Percentiles rank a stretch among this genome's conserved stretches.
Evolutionary conservation across 2,113 vertebrate species (phyloP).

Genomic region (Etia nguti): DNA sequence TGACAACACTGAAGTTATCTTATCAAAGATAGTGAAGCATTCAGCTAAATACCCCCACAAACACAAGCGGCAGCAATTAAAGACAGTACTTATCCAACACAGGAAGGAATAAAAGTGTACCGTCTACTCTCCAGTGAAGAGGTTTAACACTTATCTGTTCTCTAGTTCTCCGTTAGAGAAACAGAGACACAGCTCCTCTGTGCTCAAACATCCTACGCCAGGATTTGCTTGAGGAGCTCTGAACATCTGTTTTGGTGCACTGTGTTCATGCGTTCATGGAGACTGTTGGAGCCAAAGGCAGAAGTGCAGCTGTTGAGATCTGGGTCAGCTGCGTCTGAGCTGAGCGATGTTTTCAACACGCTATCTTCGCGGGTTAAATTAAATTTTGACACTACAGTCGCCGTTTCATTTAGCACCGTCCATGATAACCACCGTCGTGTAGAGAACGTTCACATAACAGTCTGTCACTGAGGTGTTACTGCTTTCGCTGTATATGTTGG

Average conservation of each 20-base stretch:
- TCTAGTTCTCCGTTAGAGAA: background rate
- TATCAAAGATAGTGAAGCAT: slow-evolving; percentile 16
- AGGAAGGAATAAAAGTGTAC: background rate
- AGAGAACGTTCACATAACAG: background rate
- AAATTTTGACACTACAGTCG: background rate
- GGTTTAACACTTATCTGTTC: background rate
- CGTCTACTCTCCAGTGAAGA: background rate
- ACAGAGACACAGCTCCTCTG: background rate
- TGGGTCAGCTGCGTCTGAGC: slow-evolving; percentile 4
- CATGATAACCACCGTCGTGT: background rate
- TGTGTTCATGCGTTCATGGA: slow-evolving; percentile 32
- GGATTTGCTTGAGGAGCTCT: slow-evolving; percentile 26
- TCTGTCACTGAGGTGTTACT: background rate
- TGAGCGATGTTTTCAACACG: slow-evolving; percentile 19
- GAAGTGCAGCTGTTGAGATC: slow-evolving; percentile 47
- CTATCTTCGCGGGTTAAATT: background rate
- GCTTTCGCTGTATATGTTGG: background rate
- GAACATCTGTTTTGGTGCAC: slow-evolving; percentile 57
- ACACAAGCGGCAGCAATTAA: background rate
- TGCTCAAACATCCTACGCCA: slow-evolving; percentile 2
- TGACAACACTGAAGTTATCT: background rate
- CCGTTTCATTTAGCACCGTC: background rate
- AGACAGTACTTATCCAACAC: background rate
- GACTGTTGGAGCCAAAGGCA: slow-evolving; percentile 41
- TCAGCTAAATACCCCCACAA: background rate